phyloP scores from a whole-genome alignment of 2,797 vertebrate genomes.

The Semotilus atromaculatus region DNA sequence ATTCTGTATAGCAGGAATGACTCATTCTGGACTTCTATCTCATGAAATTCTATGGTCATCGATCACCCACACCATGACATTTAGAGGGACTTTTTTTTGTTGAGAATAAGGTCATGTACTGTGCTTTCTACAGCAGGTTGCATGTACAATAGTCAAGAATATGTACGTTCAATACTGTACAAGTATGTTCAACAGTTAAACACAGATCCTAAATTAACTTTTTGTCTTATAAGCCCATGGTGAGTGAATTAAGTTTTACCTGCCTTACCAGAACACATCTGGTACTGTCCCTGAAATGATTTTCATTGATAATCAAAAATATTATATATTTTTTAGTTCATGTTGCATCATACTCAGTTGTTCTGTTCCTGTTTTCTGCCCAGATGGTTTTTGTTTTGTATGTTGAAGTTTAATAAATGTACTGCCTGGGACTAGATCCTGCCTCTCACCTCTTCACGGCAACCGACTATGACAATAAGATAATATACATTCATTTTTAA shows the following conservation, averaged over 20 bases:
- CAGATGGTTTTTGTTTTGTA: neutral
- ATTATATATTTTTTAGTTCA: neutral
- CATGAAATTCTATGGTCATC: neutral
- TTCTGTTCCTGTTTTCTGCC: neutral
- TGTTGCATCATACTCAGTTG: neutral
- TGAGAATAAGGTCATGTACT: neutral
- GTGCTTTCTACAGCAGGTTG: neutral
- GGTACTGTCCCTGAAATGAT: neutral
- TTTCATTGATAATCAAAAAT: neutral
- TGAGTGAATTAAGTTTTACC: neutral
- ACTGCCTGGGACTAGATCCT: neutral
- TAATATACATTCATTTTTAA: neutral
- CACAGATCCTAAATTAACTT: neutral
- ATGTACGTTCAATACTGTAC: too few relatives aligned
- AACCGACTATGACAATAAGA: neutral
- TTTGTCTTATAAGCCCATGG: neutral
- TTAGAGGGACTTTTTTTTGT: neutral
- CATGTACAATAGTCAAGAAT: neutral
- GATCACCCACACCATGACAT: conserved; percentile 24
- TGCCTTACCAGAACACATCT: neutral
- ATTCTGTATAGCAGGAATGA: conserved; percentile 1
- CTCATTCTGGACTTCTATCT: conserved; percentile 2
- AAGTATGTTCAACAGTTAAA: neutral
- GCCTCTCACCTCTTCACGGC: neutral
- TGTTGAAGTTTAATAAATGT: neutral